phyloP scores from a whole-genome alignment of 2,888 invertebrate species.

The Mythimna pallens region DNA sequence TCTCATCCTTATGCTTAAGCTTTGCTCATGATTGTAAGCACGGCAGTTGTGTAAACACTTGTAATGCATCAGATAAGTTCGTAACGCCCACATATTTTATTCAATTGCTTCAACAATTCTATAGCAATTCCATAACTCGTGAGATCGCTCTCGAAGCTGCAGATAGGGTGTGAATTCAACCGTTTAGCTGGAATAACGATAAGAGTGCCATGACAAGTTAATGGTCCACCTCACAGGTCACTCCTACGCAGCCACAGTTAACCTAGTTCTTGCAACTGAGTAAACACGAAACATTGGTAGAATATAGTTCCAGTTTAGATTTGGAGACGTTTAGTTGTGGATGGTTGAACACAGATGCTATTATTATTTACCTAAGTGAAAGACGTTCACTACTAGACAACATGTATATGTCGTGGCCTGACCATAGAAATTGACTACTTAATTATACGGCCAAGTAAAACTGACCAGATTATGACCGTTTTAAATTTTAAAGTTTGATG shows the following conservation, averaged over 20 bases:
- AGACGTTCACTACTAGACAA: too few relatives aligned
- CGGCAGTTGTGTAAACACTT: constrained; percentile 14
- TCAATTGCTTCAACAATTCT: constrained; percentile 2
- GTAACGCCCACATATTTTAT: constrained; percentile 34
- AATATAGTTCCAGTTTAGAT: constrained; percentile 10
- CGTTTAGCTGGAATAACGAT: constrained; percentile 33
- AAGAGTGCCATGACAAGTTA: constrained; percentile 46
- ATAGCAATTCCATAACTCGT: constrained; percentile 21
- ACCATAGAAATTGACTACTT: too few relatives aligned
- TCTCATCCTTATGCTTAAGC: background rate
- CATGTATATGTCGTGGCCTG: too few relatives aligned
- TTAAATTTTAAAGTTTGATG: too few relatives aligned
- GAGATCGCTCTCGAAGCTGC: constrained; percentile 18
- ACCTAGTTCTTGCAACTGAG: constrained; percentile 51
- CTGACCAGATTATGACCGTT: too few relatives aligned
- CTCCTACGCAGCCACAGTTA: constrained; percentile 46
- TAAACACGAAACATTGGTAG: constrained; percentile 20
- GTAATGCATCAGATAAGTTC: constrained; percentile 3
- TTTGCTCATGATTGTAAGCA: background rate
- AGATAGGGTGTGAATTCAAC: constrained; percentile 21
- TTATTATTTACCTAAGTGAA: too few relatives aligned
- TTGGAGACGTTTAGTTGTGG: background rate
- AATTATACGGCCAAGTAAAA: too few relatives aligned
- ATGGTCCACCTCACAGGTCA: constrained; percentile 35
- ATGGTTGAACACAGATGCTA: too few relatives aligned